Evolutionary conservation across 2,113 vertebrate species (phyloP).

Genomic region (Danionella cerebrum): DNA sequence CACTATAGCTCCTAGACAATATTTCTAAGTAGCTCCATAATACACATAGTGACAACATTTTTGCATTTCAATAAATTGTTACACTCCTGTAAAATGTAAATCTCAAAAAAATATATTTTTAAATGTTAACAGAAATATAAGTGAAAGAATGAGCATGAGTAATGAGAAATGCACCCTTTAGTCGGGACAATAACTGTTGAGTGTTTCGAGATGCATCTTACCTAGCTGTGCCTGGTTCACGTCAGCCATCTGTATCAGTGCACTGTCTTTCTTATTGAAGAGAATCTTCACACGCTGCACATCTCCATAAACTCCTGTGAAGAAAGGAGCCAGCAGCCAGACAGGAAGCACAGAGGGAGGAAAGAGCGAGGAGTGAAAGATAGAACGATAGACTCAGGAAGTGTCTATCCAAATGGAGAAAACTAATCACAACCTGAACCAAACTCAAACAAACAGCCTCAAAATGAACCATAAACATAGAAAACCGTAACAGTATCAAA

Average conservation of each 20-base stretch:
- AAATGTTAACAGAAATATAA: no score
- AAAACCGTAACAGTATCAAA: no score
- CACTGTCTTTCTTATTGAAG: constrained; percentile 99
- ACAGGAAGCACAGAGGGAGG: constrained; percentile 55
- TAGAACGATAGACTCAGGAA: constrained; percentile 61
- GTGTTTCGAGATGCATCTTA: constrained; percentile 59
- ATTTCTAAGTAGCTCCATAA: no score
- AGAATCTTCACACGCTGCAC: constrained; percentile 98
- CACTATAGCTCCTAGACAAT: no score
- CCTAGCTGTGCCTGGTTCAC: constrained; percentile 92
- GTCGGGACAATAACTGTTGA: not conserved
- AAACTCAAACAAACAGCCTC: constrained; percentile 77
- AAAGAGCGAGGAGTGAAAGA: constrained; percentile 69
- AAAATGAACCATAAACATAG: constrained; percentile 66
- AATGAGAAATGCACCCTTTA: not conserved
- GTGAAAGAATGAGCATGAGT: not conserved
- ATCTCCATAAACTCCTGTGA: constrained; percentile 92
- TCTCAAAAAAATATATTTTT: no score
- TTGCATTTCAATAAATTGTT: no score
- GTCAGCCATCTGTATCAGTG: constrained; percentile 96
- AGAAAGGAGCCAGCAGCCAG: constrained; percentile 73
- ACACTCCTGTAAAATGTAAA: no score
- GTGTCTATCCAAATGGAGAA: constrained; percentile 76
- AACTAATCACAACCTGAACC: constrained; percentile 75
- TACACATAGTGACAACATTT: no score